phyloP scores from a whole-genome alignment of 2,888 invertebrate species.

The Lithophane leautieri region DNA sequence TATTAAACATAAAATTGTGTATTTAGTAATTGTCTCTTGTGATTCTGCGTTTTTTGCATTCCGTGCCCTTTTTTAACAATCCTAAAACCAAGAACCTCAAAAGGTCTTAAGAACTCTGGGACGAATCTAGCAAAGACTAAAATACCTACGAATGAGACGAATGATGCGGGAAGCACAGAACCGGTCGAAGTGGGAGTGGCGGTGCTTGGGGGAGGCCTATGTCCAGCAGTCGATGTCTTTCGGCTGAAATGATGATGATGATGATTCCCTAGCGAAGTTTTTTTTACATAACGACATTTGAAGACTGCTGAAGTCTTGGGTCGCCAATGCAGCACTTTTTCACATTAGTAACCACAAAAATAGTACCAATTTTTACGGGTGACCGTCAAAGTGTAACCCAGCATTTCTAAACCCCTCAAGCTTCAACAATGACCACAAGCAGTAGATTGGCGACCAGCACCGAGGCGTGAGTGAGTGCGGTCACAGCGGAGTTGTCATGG shows the following conservation, averaged over 20 bases:
- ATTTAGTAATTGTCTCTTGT: background rate
- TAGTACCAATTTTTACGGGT: background rate
- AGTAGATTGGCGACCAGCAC: conserved; percentile 75
- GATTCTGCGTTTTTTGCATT: background rate
- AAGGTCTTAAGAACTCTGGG: background rate
- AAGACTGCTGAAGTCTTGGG: background rate
- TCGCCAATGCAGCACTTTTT: background rate
- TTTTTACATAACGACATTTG: background rate
- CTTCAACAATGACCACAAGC: conserved; percentile 76
- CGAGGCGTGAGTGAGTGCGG: conserved; percentile 76
- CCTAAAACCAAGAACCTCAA: background rate
- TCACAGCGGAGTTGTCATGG: conserved; percentile 78
- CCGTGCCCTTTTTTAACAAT: no score
- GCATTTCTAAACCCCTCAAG: conserved; percentile 51
- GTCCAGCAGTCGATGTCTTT: no score
- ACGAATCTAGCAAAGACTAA: background rate
- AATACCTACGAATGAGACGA: background rate
- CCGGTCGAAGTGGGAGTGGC: no score
- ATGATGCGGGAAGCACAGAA: no score
- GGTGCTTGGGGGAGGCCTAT: no score
- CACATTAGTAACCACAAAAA: no score
- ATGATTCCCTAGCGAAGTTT: background rate
- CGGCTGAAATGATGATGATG: no score
- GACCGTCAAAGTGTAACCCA: conserved; percentile 7
- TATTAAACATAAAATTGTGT: background rate